phyloP scores from a whole-genome alignment of 1,140 invertebrate species.

The Agraylea sexmaculata region DNA sequence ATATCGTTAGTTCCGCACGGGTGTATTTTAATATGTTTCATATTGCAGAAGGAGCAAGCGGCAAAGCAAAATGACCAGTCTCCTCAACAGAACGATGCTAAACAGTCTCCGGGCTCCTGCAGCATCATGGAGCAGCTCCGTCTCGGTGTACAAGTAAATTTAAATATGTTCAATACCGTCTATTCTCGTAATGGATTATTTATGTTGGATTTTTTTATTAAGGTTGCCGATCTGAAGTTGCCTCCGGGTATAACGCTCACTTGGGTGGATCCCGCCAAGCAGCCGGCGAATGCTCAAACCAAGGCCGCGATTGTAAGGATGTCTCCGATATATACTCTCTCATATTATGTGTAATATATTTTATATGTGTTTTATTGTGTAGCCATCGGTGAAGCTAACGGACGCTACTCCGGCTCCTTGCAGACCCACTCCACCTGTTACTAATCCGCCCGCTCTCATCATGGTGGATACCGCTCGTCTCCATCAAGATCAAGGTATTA shows the following conservation, averaged over 20 bases:
- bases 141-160: conserved; percentile 39
- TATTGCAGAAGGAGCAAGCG: too few species aligned
- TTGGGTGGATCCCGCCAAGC: conserved; percentile 54
- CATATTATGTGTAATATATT: conserved; percentile 3
- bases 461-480: conserved; percentile 30
- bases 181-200: neutral
- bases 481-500: conserved; percentile 16
- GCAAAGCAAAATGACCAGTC: conserved; percentile 6
- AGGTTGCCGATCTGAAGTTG: conserved; percentile 57
- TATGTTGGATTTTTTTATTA: conserved; percentile 3
- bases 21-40: too few species aligned
- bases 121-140: conserved; percentile 50
- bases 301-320: conserved; percentile 15
- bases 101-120: conserved; percentile 25
- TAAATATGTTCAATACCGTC: neutral
- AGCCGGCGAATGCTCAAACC: conserved; percentile 22
- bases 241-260: conserved; percentile 76
- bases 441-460: conserved; percentile 32
- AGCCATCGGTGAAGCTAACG: conserved; percentile 32
- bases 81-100: neutral
- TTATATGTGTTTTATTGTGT: conserved; percentile 8
- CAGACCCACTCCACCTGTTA: conserved; percentile 25
- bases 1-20: too few species aligned
- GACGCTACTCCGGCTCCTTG: conserved; percentile 29
- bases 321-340: neutral